phyloP scores from a whole-genome alignment of 2,113 vertebrate genomes.

The Bufo gargarizans region DNA sequence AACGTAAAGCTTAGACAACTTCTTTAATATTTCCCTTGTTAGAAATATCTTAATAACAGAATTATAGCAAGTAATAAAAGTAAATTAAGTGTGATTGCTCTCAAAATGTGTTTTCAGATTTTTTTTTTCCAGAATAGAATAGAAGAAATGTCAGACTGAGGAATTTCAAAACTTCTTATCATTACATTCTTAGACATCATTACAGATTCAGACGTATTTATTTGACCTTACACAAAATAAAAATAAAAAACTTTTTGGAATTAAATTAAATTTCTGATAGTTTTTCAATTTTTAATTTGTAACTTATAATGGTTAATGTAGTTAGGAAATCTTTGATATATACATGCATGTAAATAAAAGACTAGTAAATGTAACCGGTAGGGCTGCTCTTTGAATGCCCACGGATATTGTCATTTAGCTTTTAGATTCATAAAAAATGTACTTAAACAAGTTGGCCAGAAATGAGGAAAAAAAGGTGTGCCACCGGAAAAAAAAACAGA shows the following conservation, averaged over 20 bases:
- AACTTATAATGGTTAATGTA: neutral
- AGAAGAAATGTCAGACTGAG: neutral
- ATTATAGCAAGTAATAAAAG: constrained; percentile 28
- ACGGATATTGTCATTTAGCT: neutral
- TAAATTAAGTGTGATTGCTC: constrained; percentile 34
- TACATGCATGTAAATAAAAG: neutral
- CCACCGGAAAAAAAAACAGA: too few relatives aligned
- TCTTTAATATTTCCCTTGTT: constrained; percentile 43
- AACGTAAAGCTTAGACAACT: constrained; percentile 46
- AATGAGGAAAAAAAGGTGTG: too few relatives aligned
- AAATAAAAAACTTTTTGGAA: neutral
- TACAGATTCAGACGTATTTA: neutral
- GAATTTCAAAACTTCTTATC: neutral
- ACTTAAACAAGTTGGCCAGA: neutral
- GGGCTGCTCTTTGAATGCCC: neutral
- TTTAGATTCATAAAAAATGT: neutral
- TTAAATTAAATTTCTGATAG: neutral
- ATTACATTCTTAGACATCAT: neutral
- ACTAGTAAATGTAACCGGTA: neutral
- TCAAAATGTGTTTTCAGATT: neutral
- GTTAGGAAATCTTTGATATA: neutral
- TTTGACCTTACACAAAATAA: too few relatives aligned
- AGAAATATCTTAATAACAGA: constrained; percentile 43
- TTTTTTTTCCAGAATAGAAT: neutral
- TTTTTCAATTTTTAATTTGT: neutral